Base-by-base conservation (phyloP, 2,113 vertebrate species). In the Syrrhaptes paradoxus region DNA sequence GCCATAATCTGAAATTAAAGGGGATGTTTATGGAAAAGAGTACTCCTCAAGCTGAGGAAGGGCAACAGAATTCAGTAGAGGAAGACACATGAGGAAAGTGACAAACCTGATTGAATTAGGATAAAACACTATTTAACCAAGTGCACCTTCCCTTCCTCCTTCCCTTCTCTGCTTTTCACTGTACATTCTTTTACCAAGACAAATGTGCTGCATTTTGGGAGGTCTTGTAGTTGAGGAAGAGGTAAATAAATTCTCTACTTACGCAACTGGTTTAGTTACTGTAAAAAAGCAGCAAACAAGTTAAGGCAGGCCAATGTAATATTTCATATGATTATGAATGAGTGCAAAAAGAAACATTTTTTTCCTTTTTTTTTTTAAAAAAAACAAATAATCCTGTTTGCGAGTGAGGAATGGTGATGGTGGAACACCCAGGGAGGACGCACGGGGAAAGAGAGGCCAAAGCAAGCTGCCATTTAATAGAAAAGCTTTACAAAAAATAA, bases 1-100 rank as follows among this genome's bases (percentile, higher is more conserved):
- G 10, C 48, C 75, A 63, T 93, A 63, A 80, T 83, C 38, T 90
- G 87, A 95, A 96, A 88, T 85, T 89, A 71, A 85, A 95, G 43
- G 32, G 32, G 51, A 20, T 77, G 29, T 86, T 95, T 96, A 73
- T 61, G 52, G 65, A 87, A 68, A 68, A 80, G 48, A 4, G 9
- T 73, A 58, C 31, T 87, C 18, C 32, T 87, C 67, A 71, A 25
- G 70, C 26, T 77, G 51, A 67, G 68, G 13, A 83, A 48, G 43
- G 17, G 17, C 51, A 70, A n/a, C 19, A 76, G 54, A 76, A 76
- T 85, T 68, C 59, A 75, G n/a, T 9, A 2, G 0, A 59, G 67
- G 57, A 31, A 73, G 46, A 79, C 24, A 41, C 2, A 3, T 46
- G 29, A 87, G 19, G 29, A 85, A 83, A 80, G 65, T 59, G 71